These are phyloP conservation scores for Petrosia ficiformis DNA, from an alignment of 37 sponge, comb jelly and placozoan genomes.

Conservation along the genomic window DNA sequence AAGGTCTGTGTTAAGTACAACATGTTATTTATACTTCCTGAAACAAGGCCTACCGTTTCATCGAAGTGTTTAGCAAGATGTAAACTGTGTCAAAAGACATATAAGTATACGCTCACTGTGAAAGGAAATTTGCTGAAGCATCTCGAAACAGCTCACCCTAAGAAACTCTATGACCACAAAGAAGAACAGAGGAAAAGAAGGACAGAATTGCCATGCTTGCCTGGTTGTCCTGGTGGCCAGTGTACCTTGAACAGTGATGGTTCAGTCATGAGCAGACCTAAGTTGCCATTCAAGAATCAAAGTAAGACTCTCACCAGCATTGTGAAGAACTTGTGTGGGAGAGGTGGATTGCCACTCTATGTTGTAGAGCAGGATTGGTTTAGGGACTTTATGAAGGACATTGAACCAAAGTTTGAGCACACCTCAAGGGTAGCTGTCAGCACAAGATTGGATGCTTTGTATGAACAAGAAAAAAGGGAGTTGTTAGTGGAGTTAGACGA, in stretches of 20 bases:
- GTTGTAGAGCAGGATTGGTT: background rate
- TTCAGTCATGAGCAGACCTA: background rate
- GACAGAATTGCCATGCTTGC: background rate
- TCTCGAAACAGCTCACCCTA: background rate
- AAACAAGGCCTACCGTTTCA: background rate
- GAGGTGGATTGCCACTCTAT: constrained; percentile 2
- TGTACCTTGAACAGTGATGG: background rate
- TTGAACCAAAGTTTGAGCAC: background rate
- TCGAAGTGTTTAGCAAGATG: background rate
- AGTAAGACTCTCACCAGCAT: background rate
- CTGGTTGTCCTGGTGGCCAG: background rate
- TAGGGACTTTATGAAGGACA: background rate
- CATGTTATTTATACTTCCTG: no score
- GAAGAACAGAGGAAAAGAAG: background rate
- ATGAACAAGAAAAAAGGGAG: background rate
- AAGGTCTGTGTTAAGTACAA: no score
- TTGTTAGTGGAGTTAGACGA: background rate
- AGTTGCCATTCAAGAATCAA: constrained; percentile 1
- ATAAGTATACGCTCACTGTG: background rate
- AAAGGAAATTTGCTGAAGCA: constrained; percentile 12
- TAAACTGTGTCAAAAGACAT: constrained; percentile 2
- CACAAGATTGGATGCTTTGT: background rate
- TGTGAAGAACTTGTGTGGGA: background rate
- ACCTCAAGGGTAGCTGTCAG: constrained; percentile 3
- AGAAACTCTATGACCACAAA: background rate